A percentile compares a stretch with the other conserved stretches of the same genome.
These are phyloP conservation scores for Tragulus kanchil DNA, from an alignment of 2,113 vertebrate genomes.

Conservation along the genomic window DNA sequence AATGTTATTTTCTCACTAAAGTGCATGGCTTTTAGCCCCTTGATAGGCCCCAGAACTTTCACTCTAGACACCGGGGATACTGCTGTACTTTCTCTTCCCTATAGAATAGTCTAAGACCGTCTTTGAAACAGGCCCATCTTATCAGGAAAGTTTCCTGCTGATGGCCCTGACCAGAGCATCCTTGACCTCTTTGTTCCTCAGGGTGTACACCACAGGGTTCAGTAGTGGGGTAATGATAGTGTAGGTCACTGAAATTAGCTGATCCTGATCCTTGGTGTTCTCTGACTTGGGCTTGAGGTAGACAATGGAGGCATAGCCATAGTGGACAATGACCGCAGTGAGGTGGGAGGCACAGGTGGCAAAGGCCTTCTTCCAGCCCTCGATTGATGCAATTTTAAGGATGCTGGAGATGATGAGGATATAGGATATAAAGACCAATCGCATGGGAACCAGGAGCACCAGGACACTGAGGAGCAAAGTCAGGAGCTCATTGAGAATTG, in stretches of 20 bases:
- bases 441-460: constrained; percentile 70
- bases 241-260: constrained; percentile 72
- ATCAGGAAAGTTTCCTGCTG: constrained; percentile 36
- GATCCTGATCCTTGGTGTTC: constrained; percentile 56
- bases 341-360: constrained; percentile 73
- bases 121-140: not conserved
- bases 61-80: not conserved
- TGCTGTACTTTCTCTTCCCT: not conserved
- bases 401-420: constrained; percentile 63
- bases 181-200: constrained; percentile 76
- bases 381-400: constrained; percentile 52
- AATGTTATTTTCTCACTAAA: not conserved
- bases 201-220: constrained; percentile 67
- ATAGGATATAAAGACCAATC: constrained; percentile 70
- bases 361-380: constrained; percentile 64
- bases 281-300: constrained; percentile 73
- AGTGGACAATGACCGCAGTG: constrained; percentile 60
- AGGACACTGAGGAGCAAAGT: constrained; percentile 58
- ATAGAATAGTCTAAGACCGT: not conserved
- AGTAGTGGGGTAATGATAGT: constrained; percentile 64
- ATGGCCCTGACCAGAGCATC: constrained; percentile 47
- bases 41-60: not conserved
- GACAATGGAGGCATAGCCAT: constrained; percentile 69
- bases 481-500: constrained; percentile 45
- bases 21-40: too few species aligned